Conservation (phyloP, 2,888 invertebrate genomes). For the Leptopilina drosophilae region DNA sequence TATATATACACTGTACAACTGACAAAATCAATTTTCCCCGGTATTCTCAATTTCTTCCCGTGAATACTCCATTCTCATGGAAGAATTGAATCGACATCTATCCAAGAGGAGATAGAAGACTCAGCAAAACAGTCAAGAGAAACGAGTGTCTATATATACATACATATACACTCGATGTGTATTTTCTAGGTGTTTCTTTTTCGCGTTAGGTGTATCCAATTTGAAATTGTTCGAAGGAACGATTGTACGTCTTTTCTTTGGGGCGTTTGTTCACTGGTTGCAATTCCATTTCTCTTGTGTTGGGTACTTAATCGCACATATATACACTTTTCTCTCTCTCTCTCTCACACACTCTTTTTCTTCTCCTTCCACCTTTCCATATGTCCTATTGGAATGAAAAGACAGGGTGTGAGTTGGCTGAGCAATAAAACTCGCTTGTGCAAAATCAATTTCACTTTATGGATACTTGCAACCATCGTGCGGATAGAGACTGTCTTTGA, state of each 20-base stretch:
- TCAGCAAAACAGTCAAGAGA: slow-evolving; percentile 28
- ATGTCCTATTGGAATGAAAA: slow-evolving; percentile 32
- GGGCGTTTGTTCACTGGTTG: slow-evolving; percentile 3
- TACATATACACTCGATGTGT: not conserved
- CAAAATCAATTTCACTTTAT: slow-evolving; percentile 53
- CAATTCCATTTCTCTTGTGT: slow-evolving; percentile 34
- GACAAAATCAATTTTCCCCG: slow-evolving; percentile 9
- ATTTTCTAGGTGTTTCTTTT: slow-evolving; percentile 31
- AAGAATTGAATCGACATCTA: slow-evolving; percentile 37
- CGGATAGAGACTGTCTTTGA: slow-evolving; percentile 36
- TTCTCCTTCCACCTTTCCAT: not conserved
- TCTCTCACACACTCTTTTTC: not conserved
- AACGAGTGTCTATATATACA: not conserved
- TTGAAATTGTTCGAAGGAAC: slow-evolving; percentile 18
- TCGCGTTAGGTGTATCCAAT: slow-evolving; percentile 31
- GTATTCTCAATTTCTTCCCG: slow-evolving; percentile 18
- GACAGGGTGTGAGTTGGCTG: slow-evolving; percentile 37
- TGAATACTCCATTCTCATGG: slow-evolving; percentile 31
- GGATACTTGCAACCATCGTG: slow-evolving; percentile 43
- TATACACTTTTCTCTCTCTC: not conserved
- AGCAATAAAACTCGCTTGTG: slow-evolving; percentile 49
- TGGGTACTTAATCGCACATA: slow-evolving; percentile 37
- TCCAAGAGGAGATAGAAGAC: not conserved
- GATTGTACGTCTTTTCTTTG: slow-evolving; percentile 30
- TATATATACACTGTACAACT: slow-evolving; percentile 2